Evolutionary conservation across 2,797 vertebrate genomes (phyloP).

Genomic region (Sphenodon punctatus): DNA sequence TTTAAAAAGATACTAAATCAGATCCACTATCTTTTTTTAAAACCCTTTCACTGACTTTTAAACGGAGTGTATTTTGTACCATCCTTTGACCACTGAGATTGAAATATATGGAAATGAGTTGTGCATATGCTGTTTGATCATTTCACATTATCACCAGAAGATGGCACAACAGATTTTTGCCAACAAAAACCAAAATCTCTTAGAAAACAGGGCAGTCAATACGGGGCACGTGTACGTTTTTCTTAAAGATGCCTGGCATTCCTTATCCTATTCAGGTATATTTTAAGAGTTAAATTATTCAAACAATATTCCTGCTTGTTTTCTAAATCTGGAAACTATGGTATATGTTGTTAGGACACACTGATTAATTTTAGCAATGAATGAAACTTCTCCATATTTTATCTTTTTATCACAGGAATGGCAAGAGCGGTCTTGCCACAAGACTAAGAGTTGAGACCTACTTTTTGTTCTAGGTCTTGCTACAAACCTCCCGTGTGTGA

Average conservation of each 20-base stretch:
- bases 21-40: no score
- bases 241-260: no score
- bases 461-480: not conserved
- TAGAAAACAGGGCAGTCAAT: no score
- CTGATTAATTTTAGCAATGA: not conserved
- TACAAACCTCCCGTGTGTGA: not conserved
- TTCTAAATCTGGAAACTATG: no score
- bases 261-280: no score
- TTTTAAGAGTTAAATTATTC: no score
- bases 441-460: not conserved
- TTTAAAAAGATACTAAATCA: not conserved
- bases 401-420: not conserved
- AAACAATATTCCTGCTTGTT: no score
- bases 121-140: not conserved
- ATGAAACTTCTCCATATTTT: not conserved
- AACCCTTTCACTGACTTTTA: no score
- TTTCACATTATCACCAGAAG: constrained; percentile 70
- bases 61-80: not conserved
- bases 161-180: constrained; percentile 74
- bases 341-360: no score
- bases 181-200: no score
- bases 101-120: not conserved
- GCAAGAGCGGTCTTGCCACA: not conserved
- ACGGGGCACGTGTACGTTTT: no score
- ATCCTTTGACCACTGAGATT: not conserved